These are phyloP conservation scores for Poicephalus gulielmi DNA, from an alignment of 2,113 vertebrate genomes.

Conservation along the genomic window DNA sequence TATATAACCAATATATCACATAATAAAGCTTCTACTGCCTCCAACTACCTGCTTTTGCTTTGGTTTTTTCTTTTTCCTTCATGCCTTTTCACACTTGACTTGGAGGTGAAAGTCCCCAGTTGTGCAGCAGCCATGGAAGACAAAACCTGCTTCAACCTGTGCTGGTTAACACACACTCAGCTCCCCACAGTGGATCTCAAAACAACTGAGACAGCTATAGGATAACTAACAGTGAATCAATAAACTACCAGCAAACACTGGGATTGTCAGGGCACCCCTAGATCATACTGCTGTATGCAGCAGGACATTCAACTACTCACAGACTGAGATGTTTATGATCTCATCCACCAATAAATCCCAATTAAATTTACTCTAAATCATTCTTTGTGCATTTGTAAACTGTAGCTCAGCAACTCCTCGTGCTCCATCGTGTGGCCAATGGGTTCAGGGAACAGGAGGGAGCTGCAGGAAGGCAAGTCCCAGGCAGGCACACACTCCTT, in stretches of 20 bases:
- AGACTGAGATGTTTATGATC: background rate
- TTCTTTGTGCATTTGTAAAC: background rate
- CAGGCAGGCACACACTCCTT: rapidly evolving
- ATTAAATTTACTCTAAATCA: background rate
- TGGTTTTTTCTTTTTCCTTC: background rate
- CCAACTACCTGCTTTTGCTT: background rate
- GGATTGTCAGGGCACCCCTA: background rate
- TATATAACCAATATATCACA: background rate
- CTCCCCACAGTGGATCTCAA: background rate
- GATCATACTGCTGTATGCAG: background rate
- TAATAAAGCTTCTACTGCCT: constrained; percentile 3
- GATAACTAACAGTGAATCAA: background rate
- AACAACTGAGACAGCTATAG: background rate
- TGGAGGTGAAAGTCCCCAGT: background rate
- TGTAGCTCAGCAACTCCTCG: background rate
- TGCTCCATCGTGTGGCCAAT: background rate
- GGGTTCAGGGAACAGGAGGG: background rate
- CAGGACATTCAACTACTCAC: background rate
- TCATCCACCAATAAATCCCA: background rate
- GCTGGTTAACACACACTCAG: background rate
- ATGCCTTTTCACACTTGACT: background rate
- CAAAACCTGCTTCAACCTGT: background rate
- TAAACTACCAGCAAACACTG: background rate
- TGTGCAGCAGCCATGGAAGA: background rate
- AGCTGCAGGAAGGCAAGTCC: background rate